Evolutionary conservation across 1,140 invertebrate species (phyloP).

Genomic region (Panulirus ornatus): DNA sequence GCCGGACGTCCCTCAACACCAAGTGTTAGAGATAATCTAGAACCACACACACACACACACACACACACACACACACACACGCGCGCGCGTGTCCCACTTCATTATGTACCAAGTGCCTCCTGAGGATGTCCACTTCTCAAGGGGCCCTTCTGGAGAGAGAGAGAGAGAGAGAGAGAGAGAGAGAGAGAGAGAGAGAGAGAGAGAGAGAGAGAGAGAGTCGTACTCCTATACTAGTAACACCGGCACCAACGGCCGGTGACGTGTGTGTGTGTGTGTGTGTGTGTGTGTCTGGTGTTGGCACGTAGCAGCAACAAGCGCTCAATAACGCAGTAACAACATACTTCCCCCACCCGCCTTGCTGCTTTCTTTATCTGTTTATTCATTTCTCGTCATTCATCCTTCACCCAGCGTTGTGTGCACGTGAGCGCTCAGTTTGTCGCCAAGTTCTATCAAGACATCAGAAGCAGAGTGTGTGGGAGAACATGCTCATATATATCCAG

Average conservation of each 20-base stretch:
- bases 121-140: too few species aligned
- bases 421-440: too few species aligned
- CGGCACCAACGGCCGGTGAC: background rate
- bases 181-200: too few species aligned
- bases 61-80: background rate
- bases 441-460: too few species aligned
- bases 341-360: background rate
- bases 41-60: background rate
- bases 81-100: too few species aligned
- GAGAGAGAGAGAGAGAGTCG: background rate
- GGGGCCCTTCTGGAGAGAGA: background rate
- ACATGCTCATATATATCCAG: too few species aligned
- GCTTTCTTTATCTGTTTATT: background rate
- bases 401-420: too few species aligned
- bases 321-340: too few species aligned
- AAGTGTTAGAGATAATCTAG: background rate
- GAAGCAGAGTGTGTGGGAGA: too few species aligned
- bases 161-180: background rate
- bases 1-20: background rate
- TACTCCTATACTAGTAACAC: background rate
- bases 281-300: background rate
- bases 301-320: too few species aligned
- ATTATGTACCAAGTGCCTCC: too few species aligned
- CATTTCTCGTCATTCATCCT: too few species aligned
- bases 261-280: background rate